Base-by-base conservation (phyloP, 1,140 invertebrate species). In the Ceratosolen solmsi region DNA sequence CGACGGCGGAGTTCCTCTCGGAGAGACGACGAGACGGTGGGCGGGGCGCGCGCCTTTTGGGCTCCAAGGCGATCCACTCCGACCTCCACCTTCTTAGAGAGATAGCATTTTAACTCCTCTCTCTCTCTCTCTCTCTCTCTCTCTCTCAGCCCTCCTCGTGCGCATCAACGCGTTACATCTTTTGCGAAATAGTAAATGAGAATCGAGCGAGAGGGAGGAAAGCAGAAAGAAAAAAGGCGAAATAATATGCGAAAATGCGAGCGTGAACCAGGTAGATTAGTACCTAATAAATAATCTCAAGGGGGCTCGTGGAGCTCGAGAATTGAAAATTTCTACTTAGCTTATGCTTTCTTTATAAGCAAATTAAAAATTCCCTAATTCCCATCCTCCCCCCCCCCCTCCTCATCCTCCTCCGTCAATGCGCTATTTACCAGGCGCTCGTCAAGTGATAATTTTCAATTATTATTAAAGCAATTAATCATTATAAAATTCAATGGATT, bases 31-130 rank as follows among this genome's bases (percentile, higher is more conserved):
- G 88, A 90, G 89, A 90, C 89, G 89, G 87, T 90, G 89, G 89
- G 89, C 89, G 89, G 89, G 88, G 86, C 87, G 79, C 89, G 87
- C 88, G 84, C 83, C 87, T 89, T 87, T 88, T 85, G 84, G 87
- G 88, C 89, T 90, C 89, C 89, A 90, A 90, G 89, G 89, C 89
- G 89, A 90, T 89, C 89, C 89, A 90, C 89, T 90, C 88, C 87
- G 85, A 88, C 88, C 87, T 88, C 86, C 79, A 85, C 85, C 71
- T 75, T 77, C 83, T 87, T 87, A 87, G 84, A 86, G 85, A 87
- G 87, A 88, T 88, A 89, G 87, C 86, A 84, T 22, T 78, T 84
- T 82, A 38, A 41, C 46, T 78, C 46, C 72, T 74, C 72, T 56
- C 63, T 68, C 63, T 22, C 41, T 27, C 46, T 63, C 63, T 68